Evolutionary conservation across 2,113 vertebrate genomes (phyloP).

Genomic region (Indri indri): DNA sequence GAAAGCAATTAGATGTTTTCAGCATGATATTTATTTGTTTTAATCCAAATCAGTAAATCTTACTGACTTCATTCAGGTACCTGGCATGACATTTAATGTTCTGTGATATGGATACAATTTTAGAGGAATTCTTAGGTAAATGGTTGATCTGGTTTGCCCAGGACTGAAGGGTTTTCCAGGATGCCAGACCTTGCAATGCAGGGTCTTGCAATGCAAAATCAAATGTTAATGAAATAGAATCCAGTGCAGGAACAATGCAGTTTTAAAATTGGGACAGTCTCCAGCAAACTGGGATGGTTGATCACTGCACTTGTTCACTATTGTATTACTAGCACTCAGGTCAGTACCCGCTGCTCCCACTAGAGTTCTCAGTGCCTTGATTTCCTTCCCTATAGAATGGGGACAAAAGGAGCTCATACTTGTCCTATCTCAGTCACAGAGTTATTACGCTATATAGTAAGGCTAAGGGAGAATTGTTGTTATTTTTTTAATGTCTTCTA

Average conservation of each 20-base stretch:
- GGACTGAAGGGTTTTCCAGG: not conserved
- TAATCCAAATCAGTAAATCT: not conserved
- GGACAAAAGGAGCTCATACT: not conserved
- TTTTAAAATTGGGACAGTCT: not conserved
- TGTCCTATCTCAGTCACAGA: not conserved
- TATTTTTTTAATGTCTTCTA: not conserved
- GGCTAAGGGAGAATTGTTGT: not conserved
- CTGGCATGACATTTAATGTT: not conserved
- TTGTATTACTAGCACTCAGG: not conserved
- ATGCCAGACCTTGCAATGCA: not conserved
- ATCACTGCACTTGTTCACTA: not conserved
- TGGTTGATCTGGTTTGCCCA: not conserved
- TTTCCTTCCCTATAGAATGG: not conserved
- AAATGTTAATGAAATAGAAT: slow-evolving; percentile 86
- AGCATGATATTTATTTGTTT: not conserved
- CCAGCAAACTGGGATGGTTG: not conserved
- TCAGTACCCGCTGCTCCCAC: too few relatives aligned
- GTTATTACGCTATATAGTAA: not conserved
- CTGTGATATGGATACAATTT: not conserved
- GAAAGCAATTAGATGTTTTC: not conserved
- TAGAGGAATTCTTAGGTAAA: not conserved
- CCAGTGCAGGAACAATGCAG: slow-evolving; percentile 62
- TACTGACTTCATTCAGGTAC: not conserved
- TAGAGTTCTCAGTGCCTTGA: not conserved
- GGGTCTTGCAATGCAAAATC: slow-evolving; percentile 84